These are phyloP conservation scores for Hypena proboscidalis DNA, from an alignment of 2,888 invertebrate species.

Conservation along the genomic window DNA sequence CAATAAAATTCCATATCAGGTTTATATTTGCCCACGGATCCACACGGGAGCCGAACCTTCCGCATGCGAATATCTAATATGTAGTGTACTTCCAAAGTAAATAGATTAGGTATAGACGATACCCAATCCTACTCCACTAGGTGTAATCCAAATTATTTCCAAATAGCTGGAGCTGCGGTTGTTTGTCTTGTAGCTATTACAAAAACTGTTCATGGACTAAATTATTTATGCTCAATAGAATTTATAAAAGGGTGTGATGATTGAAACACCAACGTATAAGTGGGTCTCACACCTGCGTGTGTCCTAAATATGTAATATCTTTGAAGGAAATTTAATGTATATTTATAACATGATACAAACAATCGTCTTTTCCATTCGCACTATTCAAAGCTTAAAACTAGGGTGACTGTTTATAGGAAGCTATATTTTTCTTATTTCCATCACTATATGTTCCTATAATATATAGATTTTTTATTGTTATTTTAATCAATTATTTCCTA, in stretches of 20 bases:
- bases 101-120: constrained; percentile 41
- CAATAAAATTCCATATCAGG: too few relatives aligned
- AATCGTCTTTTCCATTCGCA: constrained; percentile 28
- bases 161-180: constrained; percentile 20
- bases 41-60: constrained; percentile 14
- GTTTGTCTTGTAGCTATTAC: constrained; percentile 18
- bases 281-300: too few relatives aligned
- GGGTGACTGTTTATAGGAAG: constrained; percentile 46
- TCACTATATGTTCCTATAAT: constrained; percentile 56
- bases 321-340: too few relatives aligned
- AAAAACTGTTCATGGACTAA: too few relatives aligned
- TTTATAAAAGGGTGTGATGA: too few relatives aligned
- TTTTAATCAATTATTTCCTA: constrained; percentile 49
- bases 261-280: too few relatives aligned
- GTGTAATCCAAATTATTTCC: constrained; percentile 42
- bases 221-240: too few relatives aligned
- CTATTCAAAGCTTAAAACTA: constrained; percentile 45
- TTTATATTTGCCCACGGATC: too few relatives aligned
- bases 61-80: constrained; percentile 33
- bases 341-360: constrained; percentile 18
- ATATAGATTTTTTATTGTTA: constrained; percentile 44
- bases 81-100: constrained; percentile 44
- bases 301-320: too few relatives aligned
- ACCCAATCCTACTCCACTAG: constrained; percentile 40
- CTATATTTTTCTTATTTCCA: constrained; percentile 41